These are phyloP conservation scores for Bombus difficillimus DNA, from an alignment of 1,140 invertebrate species.

Conservation along the genomic window DNA sequence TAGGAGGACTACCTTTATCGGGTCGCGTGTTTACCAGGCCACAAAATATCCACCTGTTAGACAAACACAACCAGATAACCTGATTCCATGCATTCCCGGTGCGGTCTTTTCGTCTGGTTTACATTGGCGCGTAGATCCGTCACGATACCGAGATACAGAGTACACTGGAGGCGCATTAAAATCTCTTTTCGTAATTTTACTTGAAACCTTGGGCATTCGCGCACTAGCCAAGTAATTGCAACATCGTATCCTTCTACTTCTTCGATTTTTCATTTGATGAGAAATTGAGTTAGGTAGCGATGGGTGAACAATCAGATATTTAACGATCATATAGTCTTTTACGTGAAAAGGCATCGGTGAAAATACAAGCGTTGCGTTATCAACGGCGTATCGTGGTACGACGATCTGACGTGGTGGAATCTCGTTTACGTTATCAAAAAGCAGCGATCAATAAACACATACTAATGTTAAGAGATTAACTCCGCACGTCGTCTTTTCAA, in stretches of 20 bases:
- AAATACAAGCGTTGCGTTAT: neutral
- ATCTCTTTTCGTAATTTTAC: slow-evolving; percentile 3
- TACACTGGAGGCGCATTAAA: slow-evolving; percentile 28
- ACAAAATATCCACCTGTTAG: slow-evolving; percentile 52
- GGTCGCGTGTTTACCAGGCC: slow-evolving; percentile 24
- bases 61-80: slow-evolving; percentile 46
- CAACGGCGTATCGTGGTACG: neutral
- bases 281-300: neutral
- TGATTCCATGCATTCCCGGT: slow-evolving; percentile 7
- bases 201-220: neutral
- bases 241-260: neutral
- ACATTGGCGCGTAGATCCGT: slow-evolving; percentile 30
- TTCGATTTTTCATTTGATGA: neutral
- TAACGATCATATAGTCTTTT: neutral
- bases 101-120: slow-evolving; percentile 32
- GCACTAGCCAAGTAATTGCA: too few relatives aligned
- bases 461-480: slow-evolving; percentile 24
- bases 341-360: neutral
- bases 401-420: neutral
- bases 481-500: neutral
- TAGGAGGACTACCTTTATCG: slow-evolving; percentile 36
- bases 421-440: slow-evolving; percentile 7
- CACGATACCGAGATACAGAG: slow-evolving; percentile 2
- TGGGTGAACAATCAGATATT: neutral
- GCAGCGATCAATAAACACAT: slow-evolving; percentile 1